Percentiles rank a stretch among this genome's conserved stretches.
Evolutionary conservation across 2,797 vertebrate genomes (phyloP).

Genomic region (Notolabrus celidotus): DNA sequence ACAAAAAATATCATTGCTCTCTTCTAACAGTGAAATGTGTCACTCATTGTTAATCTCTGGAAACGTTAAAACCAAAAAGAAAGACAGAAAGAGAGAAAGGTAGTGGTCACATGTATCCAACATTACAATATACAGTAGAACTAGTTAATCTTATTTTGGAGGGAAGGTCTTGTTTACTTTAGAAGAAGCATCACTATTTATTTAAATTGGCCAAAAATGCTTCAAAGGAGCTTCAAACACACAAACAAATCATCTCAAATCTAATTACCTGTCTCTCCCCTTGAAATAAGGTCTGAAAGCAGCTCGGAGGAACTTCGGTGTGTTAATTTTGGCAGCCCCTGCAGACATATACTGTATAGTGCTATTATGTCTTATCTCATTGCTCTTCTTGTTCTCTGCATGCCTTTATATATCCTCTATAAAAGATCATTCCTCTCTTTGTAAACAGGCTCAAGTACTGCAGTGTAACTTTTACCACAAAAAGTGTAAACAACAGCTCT

Average conservation of each 20-base stretch:
- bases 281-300: neutral
- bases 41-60: too few relatives aligned
- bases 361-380: neutral
- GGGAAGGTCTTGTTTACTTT: too few relatives aligned
- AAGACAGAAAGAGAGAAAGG: too few relatives aligned
- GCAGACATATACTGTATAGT: neutral
- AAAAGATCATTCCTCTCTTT: neutral
- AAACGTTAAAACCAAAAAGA: too few relatives aligned
- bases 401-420: neutral
- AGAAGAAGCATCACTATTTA: too few relatives aligned
- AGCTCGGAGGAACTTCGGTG: neutral
- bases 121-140: too few relatives aligned
- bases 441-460: neutral
- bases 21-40: too few relatives aligned
- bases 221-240: neutral
- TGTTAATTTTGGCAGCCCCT: neutral
- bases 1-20: too few relatives aligned
- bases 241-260: slow-evolving; percentile 1
- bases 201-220: too few relatives aligned
- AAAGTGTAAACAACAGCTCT: neutral
- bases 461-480: neutral
- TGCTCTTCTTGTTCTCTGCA: neutral
- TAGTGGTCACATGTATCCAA: too few relatives aligned
- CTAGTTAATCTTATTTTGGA: too few relatives aligned
- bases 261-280: neutral